Evolutionary conservation across 2,113 vertebrate species (phyloP).

Genomic region (Silurus asotus): DNA sequence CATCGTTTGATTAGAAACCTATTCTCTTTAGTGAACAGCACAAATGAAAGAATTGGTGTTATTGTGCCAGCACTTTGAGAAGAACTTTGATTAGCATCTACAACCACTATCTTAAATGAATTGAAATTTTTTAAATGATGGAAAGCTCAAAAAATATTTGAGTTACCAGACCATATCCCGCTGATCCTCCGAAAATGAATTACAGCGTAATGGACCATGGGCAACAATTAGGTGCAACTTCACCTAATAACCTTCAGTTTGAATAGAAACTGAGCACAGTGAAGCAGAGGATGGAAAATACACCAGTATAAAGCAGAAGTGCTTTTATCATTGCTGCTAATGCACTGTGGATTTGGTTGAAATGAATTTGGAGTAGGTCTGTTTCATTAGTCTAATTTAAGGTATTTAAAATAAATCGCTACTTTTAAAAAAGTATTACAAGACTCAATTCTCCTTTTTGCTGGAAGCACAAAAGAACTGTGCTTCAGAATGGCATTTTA

Average conservation of each 20-base stretch:
- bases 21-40: background rate
- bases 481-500: background rate
- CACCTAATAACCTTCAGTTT: background rate
- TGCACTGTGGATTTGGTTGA: background rate
- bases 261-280: background rate
- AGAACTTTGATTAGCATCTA: background rate
- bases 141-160: background rate
- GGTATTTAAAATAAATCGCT: background rate
- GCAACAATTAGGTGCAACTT: background rate
- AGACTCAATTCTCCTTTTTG: background rate
- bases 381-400: background rate
- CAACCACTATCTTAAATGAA: background rate
- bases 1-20: background rate
- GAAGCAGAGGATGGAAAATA: background rate
- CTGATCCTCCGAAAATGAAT: background rate
- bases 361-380: background rate
- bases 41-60: no score
- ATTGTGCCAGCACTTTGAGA: background rate
- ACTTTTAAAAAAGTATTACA: background rate
- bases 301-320: background rate
- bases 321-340: background rate
- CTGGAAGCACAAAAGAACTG: no score
- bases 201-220: background rate
- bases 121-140: background rate
- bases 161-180: background rate